These are phyloP conservation scores for Candoia aspera DNA, from an alignment of 2,113 vertebrate genomes.

Conservation along the genomic window DNA sequence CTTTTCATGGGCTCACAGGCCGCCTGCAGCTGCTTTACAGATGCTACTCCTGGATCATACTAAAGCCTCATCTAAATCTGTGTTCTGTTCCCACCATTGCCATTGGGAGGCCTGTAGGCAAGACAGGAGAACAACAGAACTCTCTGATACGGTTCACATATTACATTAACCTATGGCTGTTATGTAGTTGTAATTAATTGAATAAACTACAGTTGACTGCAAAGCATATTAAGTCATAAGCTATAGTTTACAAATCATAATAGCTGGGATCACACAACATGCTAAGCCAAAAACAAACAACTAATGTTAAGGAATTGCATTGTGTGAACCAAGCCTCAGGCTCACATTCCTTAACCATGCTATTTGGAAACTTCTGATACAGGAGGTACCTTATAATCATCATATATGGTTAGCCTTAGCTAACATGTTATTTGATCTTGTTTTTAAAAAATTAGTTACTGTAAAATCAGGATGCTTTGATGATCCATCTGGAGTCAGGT, in stretches of 20 bases:
- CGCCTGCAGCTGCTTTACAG: too few species aligned
- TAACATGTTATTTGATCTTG: background rate
- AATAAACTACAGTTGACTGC: background rate
- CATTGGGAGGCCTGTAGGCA: background rate
- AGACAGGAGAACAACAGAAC: background rate
- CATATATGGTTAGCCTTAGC: background rate
- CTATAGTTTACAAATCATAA: background rate
- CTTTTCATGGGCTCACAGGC: too few species aligned
- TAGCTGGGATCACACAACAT: background rate
- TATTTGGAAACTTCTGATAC: background rate
- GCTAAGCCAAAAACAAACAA: background rate
- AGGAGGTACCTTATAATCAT: background rate
- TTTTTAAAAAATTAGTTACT: background rate
- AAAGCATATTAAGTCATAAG: background rate
- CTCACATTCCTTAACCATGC: background rate
- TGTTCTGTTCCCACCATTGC: background rate
- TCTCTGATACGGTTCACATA: background rate
- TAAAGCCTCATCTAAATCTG: background rate
- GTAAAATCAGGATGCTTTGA: background rate
- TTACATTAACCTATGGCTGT: background rate
- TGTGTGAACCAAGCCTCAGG: background rate
- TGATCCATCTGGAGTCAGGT: background rate
- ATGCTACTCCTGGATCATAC: background rate
- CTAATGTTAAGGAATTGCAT: background rate
- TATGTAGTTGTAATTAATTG: background rate